A percentile compares a stretch with the other conserved stretches of the same genome.
Evolutionary conservation across 2,888 invertebrate genomes (phyloP).

Genomic region (Alloscopus bannaensis): DNA sequence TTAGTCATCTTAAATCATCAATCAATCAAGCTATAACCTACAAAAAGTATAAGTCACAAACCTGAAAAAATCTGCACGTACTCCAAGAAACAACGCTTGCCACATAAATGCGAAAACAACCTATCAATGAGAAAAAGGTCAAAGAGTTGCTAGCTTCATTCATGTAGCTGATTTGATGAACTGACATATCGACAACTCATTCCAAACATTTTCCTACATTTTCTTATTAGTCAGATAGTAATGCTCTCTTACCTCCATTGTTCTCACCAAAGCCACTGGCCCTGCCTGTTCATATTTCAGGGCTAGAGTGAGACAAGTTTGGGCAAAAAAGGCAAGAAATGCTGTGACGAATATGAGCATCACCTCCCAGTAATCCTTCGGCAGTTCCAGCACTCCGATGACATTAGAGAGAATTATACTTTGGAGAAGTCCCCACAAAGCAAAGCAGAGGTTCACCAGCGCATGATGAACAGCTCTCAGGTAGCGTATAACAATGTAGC

Average conservation of each 20-base stretch:
- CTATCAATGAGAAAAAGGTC: slow-evolving; percentile 1
- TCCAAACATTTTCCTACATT: not conserved
- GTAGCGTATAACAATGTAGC: slow-evolving; percentile 56
- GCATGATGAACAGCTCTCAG: slow-evolving; percentile 63
- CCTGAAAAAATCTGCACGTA: slow-evolving; percentile 60
- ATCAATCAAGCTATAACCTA: not conserved
- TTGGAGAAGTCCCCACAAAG: slow-evolving; percentile 54
- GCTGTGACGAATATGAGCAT: slow-evolving; percentile 45
- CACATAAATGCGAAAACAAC: slow-evolving; percentile 62
- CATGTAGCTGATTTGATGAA: not conserved
- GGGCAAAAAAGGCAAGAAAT: slow-evolving; percentile 58
- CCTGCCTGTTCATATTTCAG: slow-evolving; percentile 68
- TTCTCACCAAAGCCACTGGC: slow-evolving; percentile 49
- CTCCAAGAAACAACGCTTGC: slow-evolving; percentile 62
- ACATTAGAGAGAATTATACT: slow-evolving; percentile 36
- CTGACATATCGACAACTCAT: not conserved
- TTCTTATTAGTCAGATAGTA: not conserved
- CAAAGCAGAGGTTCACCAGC: slow-evolving; percentile 48
- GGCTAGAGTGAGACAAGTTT: slow-evolving; percentile 59
- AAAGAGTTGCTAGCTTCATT: not conserved
- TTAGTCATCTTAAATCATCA: not conserved
- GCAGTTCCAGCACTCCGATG: slow-evolving; percentile 41
- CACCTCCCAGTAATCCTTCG: slow-evolving; percentile 27
- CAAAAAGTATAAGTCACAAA: not conserved
- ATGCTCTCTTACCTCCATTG: slow-evolving; percentile 31